phyloP scores from a whole-genome alignment of 1,140 invertebrate species.

The Cephus cinctus region DNA sequence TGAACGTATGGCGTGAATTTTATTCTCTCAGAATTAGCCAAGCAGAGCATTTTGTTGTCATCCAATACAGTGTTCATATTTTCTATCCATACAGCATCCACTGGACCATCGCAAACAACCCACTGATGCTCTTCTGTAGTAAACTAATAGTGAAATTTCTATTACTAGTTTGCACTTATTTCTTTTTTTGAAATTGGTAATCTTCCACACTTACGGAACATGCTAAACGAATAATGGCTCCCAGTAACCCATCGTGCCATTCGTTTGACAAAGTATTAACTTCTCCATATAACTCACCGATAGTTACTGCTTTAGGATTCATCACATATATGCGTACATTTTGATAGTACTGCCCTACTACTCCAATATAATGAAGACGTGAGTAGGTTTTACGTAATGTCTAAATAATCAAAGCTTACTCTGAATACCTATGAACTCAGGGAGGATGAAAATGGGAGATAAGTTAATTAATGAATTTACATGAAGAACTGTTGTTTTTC shows the following conservation, averaged over 20 bases:
- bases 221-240: slow-evolving; percentile 68
- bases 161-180: background rate
- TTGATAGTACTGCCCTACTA: slow-evolving; percentile 60
- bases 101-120: slow-evolving; percentile 87
- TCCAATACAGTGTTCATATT: slow-evolving; percentile 93
- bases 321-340: slow-evolving; percentile 69
- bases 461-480: slow-evolving; percentile 42
- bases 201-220: slow-evolving; percentile 57
- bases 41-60: slow-evolving; percentile 90
- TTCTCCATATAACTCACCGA: slow-evolving; percentile 87
- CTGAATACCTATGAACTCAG: too few species aligned
- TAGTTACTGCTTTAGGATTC: slow-evolving; percentile 87
- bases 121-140: slow-evolving; percentile 73
- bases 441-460: too few species aligned
- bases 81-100: slow-evolving; percentile 94
- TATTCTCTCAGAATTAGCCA: slow-evolving; percentile 87
- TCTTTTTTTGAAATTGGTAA: slow-evolving; percentile 1
- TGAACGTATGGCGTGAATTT: slow-evolving; percentile 80
- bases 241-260: slow-evolving; percentile 86
- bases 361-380: slow-evolving; percentile 58
- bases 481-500: slow-evolving; percentile 72
- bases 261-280: slow-evolving; percentile 82
- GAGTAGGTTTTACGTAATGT: slow-evolving; percentile 67
- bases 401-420: slow-evolving; percentile 43
- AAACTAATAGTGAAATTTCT: slow-evolving; percentile 31